Percentiles rank a stretch among this genome's conserved stretches.
phyloP scores from a whole-genome alignment of 2,113 vertebrate genomes.

The Sylvicapra grimmia region DNA sequence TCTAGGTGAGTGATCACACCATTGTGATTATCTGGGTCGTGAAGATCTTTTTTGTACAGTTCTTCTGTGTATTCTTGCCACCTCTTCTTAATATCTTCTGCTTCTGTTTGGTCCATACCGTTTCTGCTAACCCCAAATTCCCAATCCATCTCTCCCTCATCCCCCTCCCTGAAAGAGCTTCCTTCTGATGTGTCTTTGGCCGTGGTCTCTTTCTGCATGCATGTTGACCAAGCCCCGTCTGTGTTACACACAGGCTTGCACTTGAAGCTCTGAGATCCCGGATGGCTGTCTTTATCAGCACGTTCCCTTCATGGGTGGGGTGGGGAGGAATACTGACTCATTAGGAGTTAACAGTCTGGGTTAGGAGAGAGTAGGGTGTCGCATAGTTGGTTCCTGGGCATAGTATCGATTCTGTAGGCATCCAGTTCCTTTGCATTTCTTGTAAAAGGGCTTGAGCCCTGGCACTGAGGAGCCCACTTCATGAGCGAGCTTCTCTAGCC shows the following conservation, averaged over 20 bases:
- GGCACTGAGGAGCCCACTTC: background rate
- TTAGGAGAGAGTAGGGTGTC: rapidly evolving
- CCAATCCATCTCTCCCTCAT: background rate
- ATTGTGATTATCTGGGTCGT: rapidly evolving
- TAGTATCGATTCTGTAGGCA: rapidly evolving
- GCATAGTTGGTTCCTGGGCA: rapidly evolving
- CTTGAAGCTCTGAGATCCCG: background rate
- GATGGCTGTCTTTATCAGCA: background rate
- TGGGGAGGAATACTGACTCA: rapidly evolving
- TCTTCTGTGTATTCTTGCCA: too few relatives aligned
- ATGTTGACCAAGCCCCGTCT: rapidly evolving
- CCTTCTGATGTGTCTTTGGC: background rate
- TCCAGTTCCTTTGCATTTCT: background rate
- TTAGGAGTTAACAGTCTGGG: background rate
- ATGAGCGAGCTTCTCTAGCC: rapidly evolving
- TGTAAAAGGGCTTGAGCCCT: background rate
- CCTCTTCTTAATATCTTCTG: too few relatives aligned
- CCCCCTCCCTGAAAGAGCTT: background rate
- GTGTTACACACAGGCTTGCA: background rate
- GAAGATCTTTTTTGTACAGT: too few relatives aligned
- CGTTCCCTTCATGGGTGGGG: rapidly evolving
- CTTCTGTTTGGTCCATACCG: too few relatives aligned
- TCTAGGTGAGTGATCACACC: too few relatives aligned
- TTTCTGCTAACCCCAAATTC: background rate
- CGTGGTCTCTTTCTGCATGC: rapidly evolving